These are phyloP conservation scores for Anodontia alba DNA, from an alignment of 2,888 invertebrate species.

Conservation along the genomic window DNA sequence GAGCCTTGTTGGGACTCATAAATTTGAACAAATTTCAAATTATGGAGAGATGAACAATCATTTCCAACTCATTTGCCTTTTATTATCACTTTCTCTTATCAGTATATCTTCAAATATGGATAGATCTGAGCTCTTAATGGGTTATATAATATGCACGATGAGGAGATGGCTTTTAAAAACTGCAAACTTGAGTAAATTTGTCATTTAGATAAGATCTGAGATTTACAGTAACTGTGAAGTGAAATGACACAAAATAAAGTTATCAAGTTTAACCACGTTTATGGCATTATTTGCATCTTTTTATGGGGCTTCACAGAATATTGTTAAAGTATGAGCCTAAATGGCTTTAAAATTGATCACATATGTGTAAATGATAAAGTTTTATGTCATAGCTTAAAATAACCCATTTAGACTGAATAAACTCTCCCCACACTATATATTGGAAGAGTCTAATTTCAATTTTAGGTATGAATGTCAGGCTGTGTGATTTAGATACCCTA, in stretches of 20 bases:
- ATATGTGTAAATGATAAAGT: no score
- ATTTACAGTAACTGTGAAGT: background rate
- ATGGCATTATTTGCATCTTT: conserved; percentile 4
- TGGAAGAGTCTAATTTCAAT: no score
- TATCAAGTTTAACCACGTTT: background rate
- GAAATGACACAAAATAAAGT: conserved; percentile 2
- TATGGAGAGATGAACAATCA: background rate
- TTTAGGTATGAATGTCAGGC: no score
- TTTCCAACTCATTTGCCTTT: conserved; percentile 12
- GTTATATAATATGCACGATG: conserved; percentile 4
- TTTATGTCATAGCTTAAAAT: no score
- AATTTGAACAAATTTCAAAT: conserved; percentile 7
- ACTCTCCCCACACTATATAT: no score
- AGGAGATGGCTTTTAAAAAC: background rate
- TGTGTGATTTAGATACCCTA: no score
- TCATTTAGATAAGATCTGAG: background rate
- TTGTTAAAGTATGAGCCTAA: background rate
- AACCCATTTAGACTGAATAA: no score
- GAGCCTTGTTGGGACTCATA: background rate
- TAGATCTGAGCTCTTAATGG: conserved; percentile 5
- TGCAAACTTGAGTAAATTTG: background rate
- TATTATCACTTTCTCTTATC: background rate
- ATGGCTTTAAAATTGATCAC: no score
- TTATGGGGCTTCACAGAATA: background rate
- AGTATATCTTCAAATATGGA: background rate